These are phyloP conservation scores for Brienomyrus brachyistius DNA, from an alignment of 2,113 vertebrate species.

Conservation along the genomic window DNA sequence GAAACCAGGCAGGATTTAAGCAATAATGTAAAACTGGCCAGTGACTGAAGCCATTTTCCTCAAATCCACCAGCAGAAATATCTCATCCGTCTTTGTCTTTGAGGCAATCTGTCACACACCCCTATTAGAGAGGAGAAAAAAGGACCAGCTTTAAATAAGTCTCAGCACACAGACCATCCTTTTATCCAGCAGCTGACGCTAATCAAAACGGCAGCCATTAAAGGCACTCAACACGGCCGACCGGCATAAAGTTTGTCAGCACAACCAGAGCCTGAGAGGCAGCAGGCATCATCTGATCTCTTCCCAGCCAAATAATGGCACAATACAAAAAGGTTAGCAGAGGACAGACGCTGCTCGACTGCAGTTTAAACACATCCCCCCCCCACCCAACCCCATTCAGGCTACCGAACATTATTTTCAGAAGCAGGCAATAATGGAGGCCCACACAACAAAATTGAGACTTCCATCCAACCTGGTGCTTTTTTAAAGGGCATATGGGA, in stretches of 20 bases:
- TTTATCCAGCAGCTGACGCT: not conserved
- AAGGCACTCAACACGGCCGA: not conserved
- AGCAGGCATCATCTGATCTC: conserved; percentile 32
- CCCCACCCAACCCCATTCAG: not conserved
- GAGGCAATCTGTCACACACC: not conserved
- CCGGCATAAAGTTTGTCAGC: conserved; percentile 31
- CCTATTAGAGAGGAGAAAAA: not conserved
- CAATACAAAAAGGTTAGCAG: conserved; percentile 18
- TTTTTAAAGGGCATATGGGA: not conserved
- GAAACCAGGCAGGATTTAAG: not conserved
- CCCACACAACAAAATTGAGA: not conserved
- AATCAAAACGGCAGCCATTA: not conserved
- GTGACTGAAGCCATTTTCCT: not conserved
- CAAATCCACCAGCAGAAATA: not conserved
- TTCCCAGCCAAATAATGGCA: conserved; percentile 30
- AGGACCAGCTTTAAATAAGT: conserved; percentile 1
- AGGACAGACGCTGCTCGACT: not conserved
- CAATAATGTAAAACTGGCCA: not conserved
- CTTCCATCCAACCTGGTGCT: not conserved
- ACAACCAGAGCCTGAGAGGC: conserved; percentile 30
- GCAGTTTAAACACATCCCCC: not conserved
- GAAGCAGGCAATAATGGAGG: not conserved
- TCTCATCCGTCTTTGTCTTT: not conserved
- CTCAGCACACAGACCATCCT: not conserved
- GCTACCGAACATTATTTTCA: not conserved